Conservation (phyloP, 2,113 vertebrate genomes). For the Psittacula cyanocephala region DNA sequence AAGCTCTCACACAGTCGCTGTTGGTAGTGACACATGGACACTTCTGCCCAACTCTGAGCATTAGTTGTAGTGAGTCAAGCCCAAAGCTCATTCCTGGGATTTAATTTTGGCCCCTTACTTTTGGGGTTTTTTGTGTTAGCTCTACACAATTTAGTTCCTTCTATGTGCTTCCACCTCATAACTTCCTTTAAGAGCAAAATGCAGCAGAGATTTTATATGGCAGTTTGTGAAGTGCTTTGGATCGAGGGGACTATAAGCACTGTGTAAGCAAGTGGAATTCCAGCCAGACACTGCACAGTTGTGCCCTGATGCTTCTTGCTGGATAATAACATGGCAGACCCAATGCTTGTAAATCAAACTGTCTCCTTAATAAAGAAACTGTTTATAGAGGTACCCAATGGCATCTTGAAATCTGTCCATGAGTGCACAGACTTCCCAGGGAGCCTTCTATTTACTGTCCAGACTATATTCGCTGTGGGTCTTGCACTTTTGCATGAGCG, state of each 20-base stretch:
- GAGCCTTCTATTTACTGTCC: neutral
- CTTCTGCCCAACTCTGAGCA: neutral
- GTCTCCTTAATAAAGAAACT: neutral
- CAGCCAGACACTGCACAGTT: neutral
- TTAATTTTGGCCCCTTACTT: neutral
- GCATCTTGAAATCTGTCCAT: neutral
- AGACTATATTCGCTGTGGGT: neutral
- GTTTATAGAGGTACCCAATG: neutral
- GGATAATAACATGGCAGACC: neutral
- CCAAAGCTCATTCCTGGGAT: neutral
- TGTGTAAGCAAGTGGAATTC: neutral
- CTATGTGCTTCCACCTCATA: neutral
- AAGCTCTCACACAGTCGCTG: neutral
- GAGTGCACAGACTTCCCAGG: neutral
- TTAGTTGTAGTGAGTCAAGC: neutral
- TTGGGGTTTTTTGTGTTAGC: fast-evolving
- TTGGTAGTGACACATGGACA: neutral
- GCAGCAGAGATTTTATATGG: neutral
- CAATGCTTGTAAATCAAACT: slow-evolving; percentile 1
- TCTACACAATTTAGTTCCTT: neutral
- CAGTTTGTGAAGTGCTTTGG: neutral
- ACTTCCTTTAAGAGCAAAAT: neutral
- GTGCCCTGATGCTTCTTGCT: neutral
- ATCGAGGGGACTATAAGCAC: neutral
- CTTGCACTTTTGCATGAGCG: neutral